Evolutionary conservation across 2,113 vertebrate genomes (phyloP), one percentile per base, ranked within the genome.

Genomic region (Choloepus hoffmanni): DNA sequence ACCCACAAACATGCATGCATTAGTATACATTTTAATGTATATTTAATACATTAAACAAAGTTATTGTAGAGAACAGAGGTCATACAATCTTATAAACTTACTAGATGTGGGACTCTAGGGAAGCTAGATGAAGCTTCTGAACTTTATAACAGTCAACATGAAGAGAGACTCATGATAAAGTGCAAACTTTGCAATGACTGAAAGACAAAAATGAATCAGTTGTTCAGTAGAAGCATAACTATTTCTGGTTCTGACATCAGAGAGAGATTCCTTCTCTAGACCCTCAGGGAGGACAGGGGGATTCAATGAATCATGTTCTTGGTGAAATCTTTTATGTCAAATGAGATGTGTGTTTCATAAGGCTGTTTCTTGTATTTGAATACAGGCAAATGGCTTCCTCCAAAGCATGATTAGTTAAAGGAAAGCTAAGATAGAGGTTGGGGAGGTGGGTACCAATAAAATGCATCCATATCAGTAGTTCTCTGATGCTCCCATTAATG

Each of bases 291-390:
- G n/a, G 21, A 89, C 12, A 82, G 62, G 72, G 23, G 28, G 23
- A 73, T 63, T 21, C 13, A 53, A 50, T 77, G 28, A 95, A 86
- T 89, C 62, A 68, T 24, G 58, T 63, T 33, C 30, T 82, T 81
- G 74, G 33, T 43, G 93, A 95, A 95, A 83, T 45, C 55, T 74
- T 72, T 68, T 62, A 89, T 86, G 30, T 78, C 89, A 95, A 86
- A 63, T 81, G 78, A 62, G 24, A 16, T 83, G 0, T 85, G 26
- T 63, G 67, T 74, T 93, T 89, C 45, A 68, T 72, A 72, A 89
- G 45, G 36, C 68, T 68, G 16, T 79, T 85, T 79, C 90, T 85
- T 85, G 62, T 78, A 45, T 85, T 77, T 90, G 43, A 92, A 83
- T 89, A 85, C 33, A 90, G 62, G 36, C 33, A 83, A 89, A 83